Conservation (phyloP, 92 coral and sea anemone genomes). For the Heteractis magnifica region DNA sequence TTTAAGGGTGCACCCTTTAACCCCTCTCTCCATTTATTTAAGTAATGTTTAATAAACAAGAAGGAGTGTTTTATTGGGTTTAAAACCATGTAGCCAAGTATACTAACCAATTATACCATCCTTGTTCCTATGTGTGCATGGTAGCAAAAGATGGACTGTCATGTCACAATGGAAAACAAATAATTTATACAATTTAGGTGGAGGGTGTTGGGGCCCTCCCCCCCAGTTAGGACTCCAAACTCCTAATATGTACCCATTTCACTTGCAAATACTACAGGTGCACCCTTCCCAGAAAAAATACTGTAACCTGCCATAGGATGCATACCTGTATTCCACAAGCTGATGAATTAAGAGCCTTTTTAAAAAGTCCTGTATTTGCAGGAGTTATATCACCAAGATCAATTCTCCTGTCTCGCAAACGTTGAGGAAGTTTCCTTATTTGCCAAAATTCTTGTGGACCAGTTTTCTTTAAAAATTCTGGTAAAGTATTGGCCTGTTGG, state of each 20-base stretch:
- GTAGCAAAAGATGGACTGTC: no score
- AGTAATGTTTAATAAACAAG: no score
- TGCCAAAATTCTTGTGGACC: slow-evolving; percentile 57
- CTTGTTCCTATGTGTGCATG: no score
- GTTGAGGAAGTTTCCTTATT: slow-evolving; percentile 53
- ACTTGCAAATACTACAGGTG: no score
- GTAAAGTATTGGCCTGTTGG: slow-evolving; percentile 44
- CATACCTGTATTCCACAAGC: slow-evolving; percentile 86
- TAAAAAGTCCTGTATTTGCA: slow-evolving; percentile 68
- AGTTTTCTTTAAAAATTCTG: slow-evolving; percentile 37
- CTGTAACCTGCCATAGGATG: no score
- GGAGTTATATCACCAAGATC: slow-evolving; percentile 85
- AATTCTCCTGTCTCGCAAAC: slow-evolving; percentile 61
- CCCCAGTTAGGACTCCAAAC: not conserved
- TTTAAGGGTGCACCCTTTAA: not conserved
- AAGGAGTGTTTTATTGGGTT: no score
- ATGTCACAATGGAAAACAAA: no score
- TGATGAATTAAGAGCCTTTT: slow-evolving; percentile 65
- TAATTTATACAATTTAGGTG: no score
- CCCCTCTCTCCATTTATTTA: no score
- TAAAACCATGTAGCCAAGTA: no score
- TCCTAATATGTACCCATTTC: no score
- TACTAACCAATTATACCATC: no score
- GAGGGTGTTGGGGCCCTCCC: not conserved
- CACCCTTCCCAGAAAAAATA: not conserved